Percentiles rank a stretch among this genome's conserved stretches.
Evolutionary conservation across 2,797 vertebrate species (phyloP).

Genomic region (Bovichtus variegatus): DNA sequence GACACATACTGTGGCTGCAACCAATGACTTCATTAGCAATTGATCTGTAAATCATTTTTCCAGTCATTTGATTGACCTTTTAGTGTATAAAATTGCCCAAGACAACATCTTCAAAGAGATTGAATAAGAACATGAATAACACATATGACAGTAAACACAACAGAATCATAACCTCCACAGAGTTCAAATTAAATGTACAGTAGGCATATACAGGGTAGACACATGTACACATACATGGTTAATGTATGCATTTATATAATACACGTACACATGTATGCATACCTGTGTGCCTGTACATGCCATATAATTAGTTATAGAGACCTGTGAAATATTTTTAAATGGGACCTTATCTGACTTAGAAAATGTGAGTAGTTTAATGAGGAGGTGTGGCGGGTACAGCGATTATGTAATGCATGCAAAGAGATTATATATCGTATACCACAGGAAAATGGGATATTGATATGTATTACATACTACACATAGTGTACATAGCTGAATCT

Average conservation of each 20-base stretch:
- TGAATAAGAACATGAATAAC: too few species aligned
- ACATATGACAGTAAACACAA: too few species aligned
- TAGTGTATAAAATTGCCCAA: not conserved
- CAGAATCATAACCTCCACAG: too few species aligned
- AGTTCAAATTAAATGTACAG: not conserved
- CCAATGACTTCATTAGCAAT: not conserved
- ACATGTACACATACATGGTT: not conserved
- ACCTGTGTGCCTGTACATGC: not conserved
- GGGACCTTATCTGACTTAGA: not conserved
- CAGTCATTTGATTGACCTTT: not conserved
- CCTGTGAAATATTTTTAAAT: not conserved
- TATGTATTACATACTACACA: constrained; percentile 3
- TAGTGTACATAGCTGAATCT: constrained; percentile 12
- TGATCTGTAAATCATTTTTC: not conserved
- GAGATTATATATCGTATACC: not conserved
- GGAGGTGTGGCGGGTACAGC: not conserved
- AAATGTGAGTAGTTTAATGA: not conserved
- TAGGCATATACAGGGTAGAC: not conserved
- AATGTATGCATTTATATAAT: not conserved
- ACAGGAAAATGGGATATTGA: constrained; percentile 6
- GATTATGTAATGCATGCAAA: constrained; percentile 8
- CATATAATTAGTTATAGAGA: not conserved
- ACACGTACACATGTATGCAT: not conserved
- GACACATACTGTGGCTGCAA: not conserved
- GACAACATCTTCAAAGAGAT: not conserved